These are phyloP conservation scores for Oreochromis mossambicus DNA, from an alignment of 2,797 vertebrate species.

Conservation along the genomic window DNA sequence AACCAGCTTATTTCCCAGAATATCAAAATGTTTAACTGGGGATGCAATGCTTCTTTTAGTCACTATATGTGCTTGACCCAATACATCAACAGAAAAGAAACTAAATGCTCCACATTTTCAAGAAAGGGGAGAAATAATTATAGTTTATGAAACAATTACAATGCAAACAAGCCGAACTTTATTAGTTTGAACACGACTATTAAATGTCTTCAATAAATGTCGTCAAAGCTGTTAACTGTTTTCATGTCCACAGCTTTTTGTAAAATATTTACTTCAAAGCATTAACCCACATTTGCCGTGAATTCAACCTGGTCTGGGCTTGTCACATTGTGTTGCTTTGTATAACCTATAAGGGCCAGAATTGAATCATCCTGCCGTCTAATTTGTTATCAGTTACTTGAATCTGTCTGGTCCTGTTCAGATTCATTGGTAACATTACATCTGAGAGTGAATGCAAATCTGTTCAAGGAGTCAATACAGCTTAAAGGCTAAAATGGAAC, in stretches of 20 bases:
- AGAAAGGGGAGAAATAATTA: too few species aligned
- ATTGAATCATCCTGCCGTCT: slow-evolving; percentile 9
- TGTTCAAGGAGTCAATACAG: slow-evolving; percentile 31
- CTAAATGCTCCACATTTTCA: background rate
- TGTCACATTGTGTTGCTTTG: background rate
- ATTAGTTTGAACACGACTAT: accelerated
- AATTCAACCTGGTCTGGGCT: background rate
- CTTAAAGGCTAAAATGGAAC: background rate
- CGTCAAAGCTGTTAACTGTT: background rate
- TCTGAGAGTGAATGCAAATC: slow-evolving; percentile 22
- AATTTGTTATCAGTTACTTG: slow-evolving; percentile 51
- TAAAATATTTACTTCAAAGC: background rate
- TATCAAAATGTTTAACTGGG: background rate
- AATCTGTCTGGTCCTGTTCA: slow-evolving; percentile 12
- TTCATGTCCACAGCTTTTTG: background rate
- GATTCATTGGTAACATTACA: slow-evolving; percentile 6
- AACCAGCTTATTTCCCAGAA: background rate
- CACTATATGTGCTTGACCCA: background rate
- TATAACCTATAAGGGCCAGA: slow-evolving; percentile 3
- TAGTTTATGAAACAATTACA: background rate
- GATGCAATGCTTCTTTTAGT: background rate
- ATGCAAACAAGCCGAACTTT: accelerated
- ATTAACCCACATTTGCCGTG: background rate
- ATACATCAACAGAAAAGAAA: background rate
- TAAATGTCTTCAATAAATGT: background rate